A percentile compares a stretch with the other conserved stretches of the same genome.
Conservation (phyloP, 1,140 invertebrate species). For the Anagrus nilaparvatae region DNA sequence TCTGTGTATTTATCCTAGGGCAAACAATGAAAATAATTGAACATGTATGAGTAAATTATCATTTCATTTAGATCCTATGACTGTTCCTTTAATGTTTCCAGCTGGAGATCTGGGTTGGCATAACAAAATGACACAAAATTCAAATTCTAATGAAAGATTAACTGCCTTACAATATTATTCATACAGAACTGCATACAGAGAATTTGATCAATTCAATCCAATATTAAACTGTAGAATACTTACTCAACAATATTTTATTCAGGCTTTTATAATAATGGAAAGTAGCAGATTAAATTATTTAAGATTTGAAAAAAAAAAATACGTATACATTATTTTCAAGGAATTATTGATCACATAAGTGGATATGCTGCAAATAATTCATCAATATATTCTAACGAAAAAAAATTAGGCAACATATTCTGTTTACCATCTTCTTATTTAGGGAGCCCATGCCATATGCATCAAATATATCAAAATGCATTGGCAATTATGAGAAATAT, state of each 20-base stretch:
- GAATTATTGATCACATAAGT: constrained; percentile 4
- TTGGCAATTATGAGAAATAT: not conserved
- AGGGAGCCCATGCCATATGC: not conserved
- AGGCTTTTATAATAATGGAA: constrained; percentile 5
- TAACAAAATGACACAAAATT: constrained; percentile 7
- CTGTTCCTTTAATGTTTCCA: constrained; percentile 8
- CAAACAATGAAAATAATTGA: not conserved
- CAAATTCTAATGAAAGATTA: constrained; percentile 6
- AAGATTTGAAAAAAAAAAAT: constrained; percentile 1
- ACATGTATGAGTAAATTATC: constrained; percentile 6
- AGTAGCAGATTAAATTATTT: constrained; percentile 3
- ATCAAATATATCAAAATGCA: not conserved
- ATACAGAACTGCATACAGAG: constrained; percentile 2
- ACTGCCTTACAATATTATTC: constrained; percentile 11
- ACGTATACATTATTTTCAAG: constrained; percentile 7
- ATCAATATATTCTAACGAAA: not conserved
- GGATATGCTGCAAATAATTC: not conserved
- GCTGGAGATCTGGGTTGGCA: constrained; percentile 5
- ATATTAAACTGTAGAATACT: constrained; percentile 3
- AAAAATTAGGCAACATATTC: not conserved
- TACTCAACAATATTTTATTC: constrained; percentile 10
- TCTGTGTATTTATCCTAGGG: constrained; percentile 9
- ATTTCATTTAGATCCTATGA: constrained; percentile 10
- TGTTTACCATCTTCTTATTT: not conserved
- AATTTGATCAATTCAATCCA: not conserved